These are phyloP conservation scores for Propsilocerus akamusi DNA, from an alignment of 1,140 invertebrate species.

Conservation along the genomic window DNA sequence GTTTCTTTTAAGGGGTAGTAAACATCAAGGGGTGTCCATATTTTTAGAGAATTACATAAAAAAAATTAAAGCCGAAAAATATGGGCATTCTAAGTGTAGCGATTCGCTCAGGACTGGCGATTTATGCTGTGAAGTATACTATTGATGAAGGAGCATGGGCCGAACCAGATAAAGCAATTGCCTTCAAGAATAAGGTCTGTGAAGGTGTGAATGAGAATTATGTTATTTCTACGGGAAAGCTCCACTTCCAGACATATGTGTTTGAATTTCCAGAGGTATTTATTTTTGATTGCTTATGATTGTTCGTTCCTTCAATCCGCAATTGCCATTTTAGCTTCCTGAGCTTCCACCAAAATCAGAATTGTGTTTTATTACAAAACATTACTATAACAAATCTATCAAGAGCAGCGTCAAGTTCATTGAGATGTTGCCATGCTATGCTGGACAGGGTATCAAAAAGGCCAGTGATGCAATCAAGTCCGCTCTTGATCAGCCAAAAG, in stretches of 20 bases:
- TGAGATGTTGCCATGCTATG: not conserved
- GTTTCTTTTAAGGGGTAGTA: too few species aligned
- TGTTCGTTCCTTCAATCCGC: too few species aligned
- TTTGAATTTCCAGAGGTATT: not conserved
- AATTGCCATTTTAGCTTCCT: not conserved
- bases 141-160: not conserved
- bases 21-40: too few species aligned
- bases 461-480: not conserved
- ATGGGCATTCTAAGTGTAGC: too few species aligned
- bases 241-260: not conserved
- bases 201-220: not conserved
- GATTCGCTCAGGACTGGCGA: not conserved
- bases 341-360: not conserved
- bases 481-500: not conserved
- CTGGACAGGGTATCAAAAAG: not conserved
- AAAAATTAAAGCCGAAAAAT: too few species aligned
- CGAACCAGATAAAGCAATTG: not conserved
- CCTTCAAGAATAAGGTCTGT: not conserved
- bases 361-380: not conserved
- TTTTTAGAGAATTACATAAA: too few species aligned
- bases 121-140: not conserved
- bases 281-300: too few species aligned
- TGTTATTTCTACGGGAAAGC: not conserved
- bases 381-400: not conserved
- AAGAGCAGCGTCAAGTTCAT: not conserved